Conservation (phyloP, 2,113 vertebrate species). For the Hystrix cristata region DNA sequence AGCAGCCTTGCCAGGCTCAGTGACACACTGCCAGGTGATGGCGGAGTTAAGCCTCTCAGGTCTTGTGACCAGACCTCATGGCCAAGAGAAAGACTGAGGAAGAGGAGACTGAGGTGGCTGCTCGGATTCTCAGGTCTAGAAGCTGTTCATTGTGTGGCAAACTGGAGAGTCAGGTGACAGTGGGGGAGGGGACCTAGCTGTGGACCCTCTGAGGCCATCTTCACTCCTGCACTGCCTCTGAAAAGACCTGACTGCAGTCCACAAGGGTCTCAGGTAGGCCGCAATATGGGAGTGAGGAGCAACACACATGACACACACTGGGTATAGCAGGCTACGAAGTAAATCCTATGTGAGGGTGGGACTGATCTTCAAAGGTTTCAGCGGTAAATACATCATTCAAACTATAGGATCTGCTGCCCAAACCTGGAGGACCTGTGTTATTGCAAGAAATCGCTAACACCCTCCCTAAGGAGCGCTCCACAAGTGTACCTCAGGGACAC, state of each 20-base stretch:
- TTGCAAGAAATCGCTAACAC: background rate
- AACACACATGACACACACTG: background rate
- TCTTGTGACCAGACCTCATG: background rate
- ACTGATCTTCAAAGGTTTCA: background rate
- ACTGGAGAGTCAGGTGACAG: conserved; percentile 58
- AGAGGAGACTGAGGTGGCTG: conserved; percentile 48
- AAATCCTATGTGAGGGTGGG: background rate
- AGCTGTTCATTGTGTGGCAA: conserved; percentile 35
- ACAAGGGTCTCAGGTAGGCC: background rate
- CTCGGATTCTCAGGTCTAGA: conserved; percentile 52
- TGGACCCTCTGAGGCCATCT: conserved; percentile 23
- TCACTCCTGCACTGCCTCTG: background rate
- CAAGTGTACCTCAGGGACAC: background rate
- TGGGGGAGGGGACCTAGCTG: conserved; percentile 35
- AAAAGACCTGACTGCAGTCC: background rate
- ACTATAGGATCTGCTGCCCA: background rate
- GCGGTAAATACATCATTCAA: conserved; percentile 17
- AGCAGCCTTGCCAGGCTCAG: background rate
- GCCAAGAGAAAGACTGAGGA: background rate
- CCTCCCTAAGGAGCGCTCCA: background rate
- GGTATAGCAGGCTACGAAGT: background rate
- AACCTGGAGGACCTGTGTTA: background rate
- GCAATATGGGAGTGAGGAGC: background rate
- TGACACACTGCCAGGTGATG: background rate
- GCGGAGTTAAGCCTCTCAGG: background rate